Percentiles rank a stretch among this genome's conserved stretches.
phyloP scores from a whole-genome alignment of 2,113 vertebrate genomes.

The Dascyllus trimaculatus region DNA sequence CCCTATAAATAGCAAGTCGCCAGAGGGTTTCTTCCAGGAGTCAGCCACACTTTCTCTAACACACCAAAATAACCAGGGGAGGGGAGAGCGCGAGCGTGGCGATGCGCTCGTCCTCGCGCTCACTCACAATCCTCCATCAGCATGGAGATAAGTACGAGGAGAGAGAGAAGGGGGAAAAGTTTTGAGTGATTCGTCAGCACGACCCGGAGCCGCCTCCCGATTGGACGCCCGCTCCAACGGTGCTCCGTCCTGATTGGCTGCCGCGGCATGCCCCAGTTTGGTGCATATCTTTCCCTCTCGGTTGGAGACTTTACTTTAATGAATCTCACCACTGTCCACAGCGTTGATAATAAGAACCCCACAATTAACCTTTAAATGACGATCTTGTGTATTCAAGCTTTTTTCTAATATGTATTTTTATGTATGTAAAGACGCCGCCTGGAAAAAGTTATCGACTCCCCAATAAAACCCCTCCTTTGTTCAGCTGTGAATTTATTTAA shows the following conservation, averaged over 20 bases:
- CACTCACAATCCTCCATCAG: conserved; percentile 71
- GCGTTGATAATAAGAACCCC: conserved; percentile 69
- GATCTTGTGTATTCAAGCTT: conserved; percentile 49
- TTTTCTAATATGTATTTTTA: neutral
- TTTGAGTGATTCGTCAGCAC: conserved; percentile 75
- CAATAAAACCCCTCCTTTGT: too few relatives aligned
- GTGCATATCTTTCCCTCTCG: conserved; percentile 56
- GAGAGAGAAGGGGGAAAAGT: conserved; percentile 41
- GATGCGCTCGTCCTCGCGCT: conserved; percentile 64
- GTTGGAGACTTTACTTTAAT: conserved; percentile 72
- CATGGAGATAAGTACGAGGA: conserved; percentile 66
- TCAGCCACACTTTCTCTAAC: conserved; percentile 71
- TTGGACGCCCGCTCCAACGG: conserved; percentile 55
- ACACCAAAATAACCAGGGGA: conserved; percentile 76
- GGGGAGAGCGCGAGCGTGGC: conserved; percentile 60
- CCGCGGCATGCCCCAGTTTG: conserved; percentile 68
- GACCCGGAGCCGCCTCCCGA: conserved; percentile 55
- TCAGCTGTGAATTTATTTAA: neutral
- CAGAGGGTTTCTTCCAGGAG: conserved; percentile 82
- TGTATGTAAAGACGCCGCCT: neutral
- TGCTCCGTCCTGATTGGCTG: conserved; percentile 63
- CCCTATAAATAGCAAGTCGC: conserved; percentile 81
- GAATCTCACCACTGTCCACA: conserved; percentile 66
- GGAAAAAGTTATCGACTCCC: too few relatives aligned
- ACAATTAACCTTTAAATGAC: conserved; percentile 68